Conservation (phyloP, 2,113 vertebrate species). For the Oncorhynchus masou region DNA sequence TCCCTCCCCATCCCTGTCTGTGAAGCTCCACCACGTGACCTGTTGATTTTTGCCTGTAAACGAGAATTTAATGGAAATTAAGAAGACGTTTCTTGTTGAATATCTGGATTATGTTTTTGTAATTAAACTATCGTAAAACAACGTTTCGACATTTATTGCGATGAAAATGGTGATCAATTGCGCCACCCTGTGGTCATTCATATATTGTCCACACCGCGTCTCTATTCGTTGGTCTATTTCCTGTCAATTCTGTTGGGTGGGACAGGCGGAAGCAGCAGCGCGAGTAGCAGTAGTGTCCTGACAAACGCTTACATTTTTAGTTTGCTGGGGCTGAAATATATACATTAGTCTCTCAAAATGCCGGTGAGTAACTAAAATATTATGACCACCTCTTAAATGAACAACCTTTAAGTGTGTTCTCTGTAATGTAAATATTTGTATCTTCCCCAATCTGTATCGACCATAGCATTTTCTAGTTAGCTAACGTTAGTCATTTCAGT, state of each 20-base stretch:
- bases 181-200: conserved; percentile 45
- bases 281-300: conserved; percentile 35
- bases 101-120: background rate
- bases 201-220: background rate
- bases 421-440: background rate
- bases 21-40: background rate
- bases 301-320: conserved; percentile 32
- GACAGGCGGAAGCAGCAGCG: conserved; percentile 70
- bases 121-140: conserved; percentile 1
- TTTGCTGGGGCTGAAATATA: conserved; percentile 44
- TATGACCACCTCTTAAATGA: background rate
- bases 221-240: conserved; percentile 55
- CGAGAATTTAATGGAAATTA: background rate
- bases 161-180: background rate
- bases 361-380: conserved; percentile 74
- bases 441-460: background rate
- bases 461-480: conserved; percentile 18
- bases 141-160: background rate
- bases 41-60: background rate
- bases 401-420: background rate
- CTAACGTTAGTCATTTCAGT: conserved; percentile 11
- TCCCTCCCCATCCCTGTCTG: background rate
- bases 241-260: conserved; percentile 70
- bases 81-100: background rate
- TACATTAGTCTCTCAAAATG: conserved; percentile 70